Base-by-base conservation (phyloP, 2,797 vertebrate species). In the Hydrolagus colliei region DNA sequence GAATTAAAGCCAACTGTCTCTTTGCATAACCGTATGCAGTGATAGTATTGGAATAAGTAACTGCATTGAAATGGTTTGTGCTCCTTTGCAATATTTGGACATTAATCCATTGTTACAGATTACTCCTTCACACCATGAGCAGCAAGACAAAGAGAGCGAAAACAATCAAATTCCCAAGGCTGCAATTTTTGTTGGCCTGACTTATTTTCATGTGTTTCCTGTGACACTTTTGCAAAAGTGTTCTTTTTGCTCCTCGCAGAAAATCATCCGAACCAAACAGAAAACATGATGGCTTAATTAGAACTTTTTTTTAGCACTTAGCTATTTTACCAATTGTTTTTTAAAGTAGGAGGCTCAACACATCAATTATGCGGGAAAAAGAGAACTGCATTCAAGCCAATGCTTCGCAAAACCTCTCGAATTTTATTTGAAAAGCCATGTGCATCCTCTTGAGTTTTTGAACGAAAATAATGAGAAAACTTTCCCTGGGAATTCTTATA, bases 381-480 rank as follows among this genome's bases (percentile, higher is more conserved):
- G 20, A 32, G 77, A 79, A 79, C 5, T 9, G 61, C 27, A 41
- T 41, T 62, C 77, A 79, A 63, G 61, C 20, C n/a, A 79, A 62
- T 14, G 11, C 20, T 20, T 79, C 20, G 27, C 27, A 27, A 62
- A 59, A 59, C 63, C 5, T 16, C 77, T 62, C 3, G n/a, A 65
- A 79, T 20, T 78, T 14, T 14, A 4, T 18, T 63, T 65, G 59
- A 79, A 79, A 52, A 79, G 22, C 10, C 61, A 79, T 27, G 10
- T 79, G 63, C 27, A 63, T 65, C 63, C 61, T 79, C 61, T 77
- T 63, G n/a, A 16, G 77, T 7, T 63, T 62, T 63, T 32, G 61
- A 63, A 62, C 11, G 63, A 14, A 65, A 65, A 65, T 79, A 63
- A 79, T 79, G 77, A 79, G n/a, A 79, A 63, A 63, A n/a, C 18